Conservation (phyloP, 2,888 invertebrate species). For the Amphimallon solstitiale region DNA sequence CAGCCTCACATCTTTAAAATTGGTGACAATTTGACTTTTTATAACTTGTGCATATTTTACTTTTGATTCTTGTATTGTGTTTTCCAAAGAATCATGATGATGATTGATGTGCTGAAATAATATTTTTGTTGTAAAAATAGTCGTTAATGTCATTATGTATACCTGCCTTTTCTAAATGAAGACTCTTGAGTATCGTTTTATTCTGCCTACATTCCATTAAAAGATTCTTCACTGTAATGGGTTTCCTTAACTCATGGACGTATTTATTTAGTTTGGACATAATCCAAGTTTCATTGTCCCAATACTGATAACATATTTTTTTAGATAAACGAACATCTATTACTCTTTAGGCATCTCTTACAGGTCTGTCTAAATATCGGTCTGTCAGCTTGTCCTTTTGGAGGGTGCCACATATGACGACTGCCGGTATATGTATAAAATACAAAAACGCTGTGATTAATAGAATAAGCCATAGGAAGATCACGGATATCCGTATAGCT, state of each 20-base stretch:
- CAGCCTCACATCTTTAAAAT: too few relatives aligned
- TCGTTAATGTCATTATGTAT: neutral
- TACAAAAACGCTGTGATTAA: constrained; percentile 43
- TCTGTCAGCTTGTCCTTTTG: constrained; percentile 41
- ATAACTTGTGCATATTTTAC: too few relatives aligned
- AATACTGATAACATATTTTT: constrained; percentile 39
- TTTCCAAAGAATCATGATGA: too few relatives aligned
- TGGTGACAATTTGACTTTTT: too few relatives aligned
- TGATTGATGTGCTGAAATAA: too few relatives aligned
- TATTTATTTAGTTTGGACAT: constrained; percentile 37
- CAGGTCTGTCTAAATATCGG: constrained; percentile 44
- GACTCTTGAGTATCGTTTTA: constrained; percentile 39
- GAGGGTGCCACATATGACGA: constrained; percentile 42
- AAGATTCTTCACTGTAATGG: constrained; percentile 39
- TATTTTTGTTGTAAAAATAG: too few relatives aligned
- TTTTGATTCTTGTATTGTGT: too few relatives aligned
- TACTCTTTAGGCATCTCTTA: too few relatives aligned
- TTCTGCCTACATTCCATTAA: constrained; percentile 42
- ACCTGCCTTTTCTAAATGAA: constrained; percentile 41
- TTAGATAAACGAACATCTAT: neutral
- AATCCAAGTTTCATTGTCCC: constrained; percentile 49
- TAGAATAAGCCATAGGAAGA: constrained; percentile 44
- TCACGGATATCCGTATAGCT: constrained; percentile 33
- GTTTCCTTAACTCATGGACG: constrained; percentile 16
- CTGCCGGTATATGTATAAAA: constrained; percentile 40